A percentile compares a stretch with the other conserved stretches of the same genome.
phyloP scores from a whole-genome alignment of 2,797 vertebrate species.

The Parauchenoglanis punctatus region DNA sequence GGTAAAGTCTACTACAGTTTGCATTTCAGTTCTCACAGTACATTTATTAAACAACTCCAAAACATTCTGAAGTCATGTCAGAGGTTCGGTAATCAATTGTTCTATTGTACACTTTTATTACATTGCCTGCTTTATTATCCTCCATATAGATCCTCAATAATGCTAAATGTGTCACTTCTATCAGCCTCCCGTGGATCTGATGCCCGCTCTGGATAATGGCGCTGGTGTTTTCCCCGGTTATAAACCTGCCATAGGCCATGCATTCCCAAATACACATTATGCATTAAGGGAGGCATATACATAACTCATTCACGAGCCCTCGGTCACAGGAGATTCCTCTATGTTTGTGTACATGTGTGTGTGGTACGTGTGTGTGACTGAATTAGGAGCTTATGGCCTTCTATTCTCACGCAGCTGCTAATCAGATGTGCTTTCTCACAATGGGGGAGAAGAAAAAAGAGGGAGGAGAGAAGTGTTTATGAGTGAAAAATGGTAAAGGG shows the following conservation, averaged over 20 bases:
- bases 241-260: slow-evolving; percentile 35
- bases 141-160: background rate
- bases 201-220: slow-evolving; percentile 24
- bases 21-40: background rate
- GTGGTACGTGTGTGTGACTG: background rate
- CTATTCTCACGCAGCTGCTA: slow-evolving; percentile 48
- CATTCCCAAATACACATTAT: background rate
- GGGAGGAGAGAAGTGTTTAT: background rate
- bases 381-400: background rate
- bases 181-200: slow-evolving; percentile 20
- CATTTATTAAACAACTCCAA: background rate
- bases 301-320: slow-evolving; percentile 14
- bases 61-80: background rate
- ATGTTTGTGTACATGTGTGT: slow-evolving; percentile 11
- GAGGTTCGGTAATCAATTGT: background rate
- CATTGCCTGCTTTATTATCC: background rate
- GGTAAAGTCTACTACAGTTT: no score
- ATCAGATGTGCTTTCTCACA: slow-evolving; percentile 59
- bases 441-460: background rate
- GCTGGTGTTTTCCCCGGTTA: slow-evolving; percentile 40
- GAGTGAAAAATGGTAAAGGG: background rate
- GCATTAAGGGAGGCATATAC: background rate
- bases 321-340: background rate
- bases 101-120: slow-evolving; percentile 22
- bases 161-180: slow-evolving; percentile 12